Evolutionary conservation across 2,113 vertebrate genomes (phyloP), one percentile per base, ranked within the genome.

Genomic region (Poecilia latipinna): DNA sequence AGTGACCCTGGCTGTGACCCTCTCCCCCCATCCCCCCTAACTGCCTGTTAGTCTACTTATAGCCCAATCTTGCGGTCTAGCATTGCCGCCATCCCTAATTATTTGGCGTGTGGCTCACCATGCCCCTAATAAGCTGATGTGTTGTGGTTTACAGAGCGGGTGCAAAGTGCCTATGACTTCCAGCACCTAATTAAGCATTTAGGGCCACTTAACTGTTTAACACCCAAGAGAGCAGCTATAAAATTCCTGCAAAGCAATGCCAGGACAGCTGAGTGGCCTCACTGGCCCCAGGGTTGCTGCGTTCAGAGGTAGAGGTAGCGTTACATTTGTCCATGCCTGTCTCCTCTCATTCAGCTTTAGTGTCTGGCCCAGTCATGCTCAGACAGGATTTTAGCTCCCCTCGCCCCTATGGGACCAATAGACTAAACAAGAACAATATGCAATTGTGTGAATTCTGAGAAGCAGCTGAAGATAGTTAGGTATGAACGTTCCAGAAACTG

Each of bases 101-200:
- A 91, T 86, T 91, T 79, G 89, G 79, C 85, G 83, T 91, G 90
- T 91, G 88, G 88, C 91, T 82, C 78, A 73, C 42, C 33, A 70
- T 84, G 79, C 86, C 84, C 84, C 88, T 94, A 93, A 93, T 92
- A 88, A 86, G 82, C 77, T 83, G 67, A 90, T 91, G 86, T 91
- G 89, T 90, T 88, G 90, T 75, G 88, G 89, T 93, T 94, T 93
- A 94, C 86, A 89, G 82, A 88, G 82, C 72, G 79, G 82, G 89
- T 92, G 92, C 86, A 90, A 93, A 94, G 86, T 90, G 90, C 82
- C 93, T 90, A 91, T 93, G 88, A 93, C 91, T 94, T 93, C 93
- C 93, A 93, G 88, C 93, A 94, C 89, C 92, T 86, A 90, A 90
- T 94, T 90, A 93, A 93, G 91, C 86, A 92, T 90, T 92, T 90